These are phyloP conservation scores for Cyrtonyx montezumae DNA, from an alignment of 2,113 vertebrate species.

Conservation along the genomic window DNA sequence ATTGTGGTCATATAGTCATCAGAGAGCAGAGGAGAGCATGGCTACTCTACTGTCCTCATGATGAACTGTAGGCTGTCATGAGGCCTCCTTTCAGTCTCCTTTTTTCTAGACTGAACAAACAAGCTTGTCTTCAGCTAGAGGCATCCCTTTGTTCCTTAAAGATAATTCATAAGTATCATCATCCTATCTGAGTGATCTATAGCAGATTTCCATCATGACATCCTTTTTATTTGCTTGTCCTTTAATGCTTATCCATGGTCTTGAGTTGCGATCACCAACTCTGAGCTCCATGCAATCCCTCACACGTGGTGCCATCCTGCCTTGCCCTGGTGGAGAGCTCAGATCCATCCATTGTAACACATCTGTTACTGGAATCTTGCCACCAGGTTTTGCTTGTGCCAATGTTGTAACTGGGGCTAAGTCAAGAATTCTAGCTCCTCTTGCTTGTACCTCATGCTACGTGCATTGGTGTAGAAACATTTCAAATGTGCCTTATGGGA, in stretches of 20 bases:
- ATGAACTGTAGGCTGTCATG: background rate
- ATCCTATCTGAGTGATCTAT: background rate
- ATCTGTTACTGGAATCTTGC: background rate
- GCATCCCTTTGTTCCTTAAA: background rate
- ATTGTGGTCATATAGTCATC: too few relatives aligned
- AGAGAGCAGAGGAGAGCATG: background rate
- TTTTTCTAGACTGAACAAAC: background rate
- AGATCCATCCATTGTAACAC: background rate
- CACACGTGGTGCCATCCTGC: too few relatives aligned
- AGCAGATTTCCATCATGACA: background rate
- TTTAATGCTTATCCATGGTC: background rate
- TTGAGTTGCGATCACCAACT: background rate
- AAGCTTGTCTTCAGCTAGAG: background rate
- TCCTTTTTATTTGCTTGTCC: background rate
- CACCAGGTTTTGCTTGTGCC: background rate
- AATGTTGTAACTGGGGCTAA: background rate
- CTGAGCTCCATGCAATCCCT: background rate
- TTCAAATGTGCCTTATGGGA: background rate
- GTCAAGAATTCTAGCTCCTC: background rate
- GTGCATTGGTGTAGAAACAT: background rate
- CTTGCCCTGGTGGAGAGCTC: background rate
- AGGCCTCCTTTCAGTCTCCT: background rate
- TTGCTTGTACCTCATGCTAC: background rate
- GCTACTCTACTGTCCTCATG: background rate
- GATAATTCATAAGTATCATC: background rate